A percentile compares a stretch with the other conserved stretches of the same genome.
Evolutionary conservation across 2,797 vertebrate species (phyloP).

Genomic region (Hafferia zeledoni): DNA sequence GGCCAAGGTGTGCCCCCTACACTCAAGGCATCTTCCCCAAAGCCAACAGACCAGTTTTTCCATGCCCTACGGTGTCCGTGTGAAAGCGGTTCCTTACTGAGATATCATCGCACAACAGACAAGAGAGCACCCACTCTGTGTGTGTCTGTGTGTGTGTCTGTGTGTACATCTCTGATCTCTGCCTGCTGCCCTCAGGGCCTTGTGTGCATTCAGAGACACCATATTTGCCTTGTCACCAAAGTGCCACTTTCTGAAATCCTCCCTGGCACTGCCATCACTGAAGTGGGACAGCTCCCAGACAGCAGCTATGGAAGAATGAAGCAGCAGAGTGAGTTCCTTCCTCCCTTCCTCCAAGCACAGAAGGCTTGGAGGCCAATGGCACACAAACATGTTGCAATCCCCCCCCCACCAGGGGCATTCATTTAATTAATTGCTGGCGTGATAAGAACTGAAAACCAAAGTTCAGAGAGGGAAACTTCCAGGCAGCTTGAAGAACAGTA

Average conservation of each 20-base stretch:
- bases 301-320: not conserved
- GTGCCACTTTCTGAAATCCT: not conserved
- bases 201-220: not conserved
- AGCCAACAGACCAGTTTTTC: slow-evolving; percentile 42
- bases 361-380: not conserved
- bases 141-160: too few relatives aligned
- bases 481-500: not conserved
- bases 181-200: not conserved
- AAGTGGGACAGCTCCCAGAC: not conserved
- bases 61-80: not conserved
- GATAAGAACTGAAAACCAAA: not conserved
- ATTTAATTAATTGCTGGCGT: not conserved
- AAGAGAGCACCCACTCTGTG: not conserved
- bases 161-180: not conserved
- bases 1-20: not conserved
- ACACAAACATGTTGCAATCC: rapidly evolving
- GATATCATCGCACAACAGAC: not conserved
- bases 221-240: not conserved
- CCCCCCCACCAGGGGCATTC: not conserved
- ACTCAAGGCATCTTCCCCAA: not conserved
- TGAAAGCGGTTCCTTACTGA: not conserved
- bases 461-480: not conserved
- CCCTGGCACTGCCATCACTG: not conserved
- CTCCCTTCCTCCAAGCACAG: not conserved
- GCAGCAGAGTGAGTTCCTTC: not conserved